Conservation (phyloP, 1,140 invertebrate genomes). For the Drosophila nigrodunni region DNA sequence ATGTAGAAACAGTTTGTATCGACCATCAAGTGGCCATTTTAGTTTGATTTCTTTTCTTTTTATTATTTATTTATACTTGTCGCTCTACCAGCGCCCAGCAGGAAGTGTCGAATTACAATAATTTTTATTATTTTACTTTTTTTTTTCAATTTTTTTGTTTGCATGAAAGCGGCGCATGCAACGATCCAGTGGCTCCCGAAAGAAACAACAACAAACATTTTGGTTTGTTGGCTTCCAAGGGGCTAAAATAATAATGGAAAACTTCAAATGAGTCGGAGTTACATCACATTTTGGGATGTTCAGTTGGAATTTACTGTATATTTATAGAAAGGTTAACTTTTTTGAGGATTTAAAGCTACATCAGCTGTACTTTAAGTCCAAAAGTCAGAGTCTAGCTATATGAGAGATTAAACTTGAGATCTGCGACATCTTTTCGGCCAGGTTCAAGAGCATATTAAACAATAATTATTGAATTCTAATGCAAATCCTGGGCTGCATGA, state of each 20-base stretch:
- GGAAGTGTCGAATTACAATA: slow-evolving; percentile 70
- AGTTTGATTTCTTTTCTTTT: slow-evolving; percentile 53
- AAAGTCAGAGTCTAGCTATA: neutral
- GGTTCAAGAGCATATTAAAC: slow-evolving; percentile 75
- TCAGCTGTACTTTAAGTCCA: too few species aligned
- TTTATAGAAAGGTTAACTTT: neutral
- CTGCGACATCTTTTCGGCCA: slow-evolving; percentile 50
- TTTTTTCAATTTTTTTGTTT: slow-evolving; percentile 12
- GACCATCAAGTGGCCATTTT: slow-evolving; percentile 71
- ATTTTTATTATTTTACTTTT: slow-evolving; percentile 2
- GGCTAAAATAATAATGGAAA: slow-evolving; percentile 9
- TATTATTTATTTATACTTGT: slow-evolving; percentile 36
- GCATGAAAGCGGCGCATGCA: slow-evolving; percentile 59
- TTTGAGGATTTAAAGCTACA: neutral
- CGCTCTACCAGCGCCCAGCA: slow-evolving; percentile 48
- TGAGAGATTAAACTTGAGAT: slow-evolving; percentile 11
- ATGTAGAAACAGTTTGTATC: slow-evolving; percentile 23
- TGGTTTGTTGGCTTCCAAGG: slow-evolving; percentile 1
- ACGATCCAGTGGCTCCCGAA: slow-evolving; percentile 9
- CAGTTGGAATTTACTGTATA: neutral
- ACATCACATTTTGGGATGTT: neutral
- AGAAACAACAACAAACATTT: slow-evolving; percentile 32
- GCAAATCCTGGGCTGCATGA: slow-evolving; percentile 49
- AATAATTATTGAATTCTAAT: slow-evolving; percentile 79
- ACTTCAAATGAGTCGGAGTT: neutral